phyloP scores from a whole-genome alignment of 2,113 vertebrate genomes.

The Petrocephalus microphthalmus region DNA sequence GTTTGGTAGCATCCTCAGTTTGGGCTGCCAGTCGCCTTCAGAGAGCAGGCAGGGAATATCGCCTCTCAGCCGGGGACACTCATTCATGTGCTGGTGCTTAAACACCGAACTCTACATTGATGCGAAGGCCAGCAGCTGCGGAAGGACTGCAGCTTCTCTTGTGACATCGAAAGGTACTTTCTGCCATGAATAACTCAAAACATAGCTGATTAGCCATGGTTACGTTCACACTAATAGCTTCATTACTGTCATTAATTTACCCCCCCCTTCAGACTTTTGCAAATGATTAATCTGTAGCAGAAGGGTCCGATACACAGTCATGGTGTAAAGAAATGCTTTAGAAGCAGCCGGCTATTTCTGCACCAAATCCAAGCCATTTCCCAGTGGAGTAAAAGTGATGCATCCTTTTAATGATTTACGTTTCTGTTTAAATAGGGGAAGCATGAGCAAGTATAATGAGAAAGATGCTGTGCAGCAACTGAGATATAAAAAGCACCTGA shows the following conservation, averaged over 20 bases:
- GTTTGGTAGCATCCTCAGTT: neutral
- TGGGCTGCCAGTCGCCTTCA: neutral
- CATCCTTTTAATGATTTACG: neutral
- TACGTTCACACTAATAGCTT: conserved; percentile 45
- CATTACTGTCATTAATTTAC: conserved; percentile 43
- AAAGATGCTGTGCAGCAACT: neutral
- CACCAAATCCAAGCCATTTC: neutral
- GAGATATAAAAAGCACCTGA: neutral
- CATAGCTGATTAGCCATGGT: conserved; percentile 38
- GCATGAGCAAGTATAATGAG: neutral
- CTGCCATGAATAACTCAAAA: conserved; percentile 37
- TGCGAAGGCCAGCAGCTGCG: conserved; percentile 4
- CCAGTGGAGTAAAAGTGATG: neutral
- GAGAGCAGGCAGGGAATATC: neutral
- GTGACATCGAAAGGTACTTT: conserved; percentile 27
- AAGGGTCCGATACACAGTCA: conserved; percentile 28
- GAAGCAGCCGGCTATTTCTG: conserved; percentile 31
- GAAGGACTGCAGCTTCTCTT: conserved; percentile 18
- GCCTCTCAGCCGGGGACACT: conserved; percentile 7
- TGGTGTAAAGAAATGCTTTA: conserved; percentile 32
- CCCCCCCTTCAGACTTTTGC: conserved; percentile 41
- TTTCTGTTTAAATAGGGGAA: neutral
- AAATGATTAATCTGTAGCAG: conserved; percentile 37
- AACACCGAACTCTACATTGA: conserved; percentile 3
- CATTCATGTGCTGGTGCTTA: neutral